Evolutionary conservation across 2,113 vertebrate species (phyloP), one percentile per base, ranked within the genome.

Genomic region (Mola mola): DNA sequence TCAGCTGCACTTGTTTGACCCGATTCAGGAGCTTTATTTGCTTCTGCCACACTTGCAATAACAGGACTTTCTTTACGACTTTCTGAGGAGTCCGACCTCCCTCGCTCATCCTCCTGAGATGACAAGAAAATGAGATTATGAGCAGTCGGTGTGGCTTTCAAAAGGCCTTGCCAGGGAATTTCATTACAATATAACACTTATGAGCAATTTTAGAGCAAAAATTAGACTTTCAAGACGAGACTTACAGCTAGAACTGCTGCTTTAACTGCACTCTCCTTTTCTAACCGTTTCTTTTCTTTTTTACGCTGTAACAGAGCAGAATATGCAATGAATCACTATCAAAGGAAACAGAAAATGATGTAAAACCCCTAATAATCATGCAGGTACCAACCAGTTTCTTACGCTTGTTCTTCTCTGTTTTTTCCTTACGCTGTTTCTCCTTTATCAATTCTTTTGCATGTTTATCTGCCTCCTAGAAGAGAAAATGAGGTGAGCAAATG

Each of bases 381-480:
- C 16, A 1, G 2, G 42, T 8, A 55, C 78, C 67, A 3, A 93
- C 92, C 86, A 87, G 62, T 78, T 92, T 93, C 46, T 93, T 93
- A 31, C 69, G 82, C 49, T 86, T 92, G 70, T 92, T 91, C 62
- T 64, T 90, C 24, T 88, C 75, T 6, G 86, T 72, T 67, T 85
- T 92, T 3, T 59, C 76, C 16, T 88, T 91, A 19, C 53, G 68
- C 7, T 72, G 82, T 69, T 89, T 76, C n/a, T 93, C 84, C 57
- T 92, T 87, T 19, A 83, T 26, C 5, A 88, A 49, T 51, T 87
- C 81, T 31, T 82, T 78, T 28, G 68, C 70, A 66, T 82, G 82
- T 85, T 73, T 87, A 41, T 86, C 85, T 29, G 88, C 88, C 29
- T 91, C 87, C 91, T 92, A 29, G n/a, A n/a, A n/a, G n/a, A n/a